Conservation (phyloP, 2,113 vertebrate genomes). For the Uria aalge region DNA sequence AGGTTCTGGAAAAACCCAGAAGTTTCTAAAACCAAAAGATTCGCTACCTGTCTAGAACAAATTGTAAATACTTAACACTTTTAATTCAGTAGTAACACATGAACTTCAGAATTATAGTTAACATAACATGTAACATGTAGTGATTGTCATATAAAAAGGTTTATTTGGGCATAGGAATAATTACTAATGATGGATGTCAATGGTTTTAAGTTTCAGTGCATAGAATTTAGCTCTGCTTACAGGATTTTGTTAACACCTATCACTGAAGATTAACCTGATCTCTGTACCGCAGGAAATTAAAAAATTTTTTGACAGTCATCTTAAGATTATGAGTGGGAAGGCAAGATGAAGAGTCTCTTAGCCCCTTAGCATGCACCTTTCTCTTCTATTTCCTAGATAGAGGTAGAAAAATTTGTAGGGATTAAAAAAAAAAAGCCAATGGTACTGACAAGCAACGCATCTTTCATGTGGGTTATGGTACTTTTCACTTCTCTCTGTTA, state of each 20-base stretch:
- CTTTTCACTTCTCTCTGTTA: not conserved
- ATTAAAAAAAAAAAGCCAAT: not conserved
- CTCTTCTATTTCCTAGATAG: not conserved
- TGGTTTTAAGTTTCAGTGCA: slow-evolving; percentile 10
- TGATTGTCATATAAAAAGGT: slow-evolving; percentile 25
- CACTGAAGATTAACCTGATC: slow-evolving; percentile 60
- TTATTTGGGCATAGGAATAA: slow-evolving; percentile 12
- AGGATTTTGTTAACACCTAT: slow-evolving; percentile 62
- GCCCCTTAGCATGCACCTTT: slow-evolving; percentile 1
- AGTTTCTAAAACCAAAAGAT: not conserved
- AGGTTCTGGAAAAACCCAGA: not conserved
- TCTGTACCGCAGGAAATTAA: slow-evolving; percentile 19
- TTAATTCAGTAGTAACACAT: not conserved
- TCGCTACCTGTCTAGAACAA: not conserved
- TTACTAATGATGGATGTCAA: slow-evolving; percentile 2
- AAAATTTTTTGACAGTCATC: slow-evolving; percentile 47
- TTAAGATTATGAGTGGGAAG: slow-evolving; percentile 28
- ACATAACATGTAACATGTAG: not conserved
- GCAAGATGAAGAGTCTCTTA: slow-evolving; percentile 20
- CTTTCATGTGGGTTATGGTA: not conserved
- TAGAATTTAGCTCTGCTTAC: slow-evolving; percentile 14
- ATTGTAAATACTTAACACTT: not conserved
- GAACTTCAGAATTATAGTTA: not conserved
- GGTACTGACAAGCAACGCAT: not conserved
- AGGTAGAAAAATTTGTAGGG: not conserved